phyloP scores from a whole-genome alignment of 2,888 invertebrate genomes.

The Meteorus colon region DNA sequence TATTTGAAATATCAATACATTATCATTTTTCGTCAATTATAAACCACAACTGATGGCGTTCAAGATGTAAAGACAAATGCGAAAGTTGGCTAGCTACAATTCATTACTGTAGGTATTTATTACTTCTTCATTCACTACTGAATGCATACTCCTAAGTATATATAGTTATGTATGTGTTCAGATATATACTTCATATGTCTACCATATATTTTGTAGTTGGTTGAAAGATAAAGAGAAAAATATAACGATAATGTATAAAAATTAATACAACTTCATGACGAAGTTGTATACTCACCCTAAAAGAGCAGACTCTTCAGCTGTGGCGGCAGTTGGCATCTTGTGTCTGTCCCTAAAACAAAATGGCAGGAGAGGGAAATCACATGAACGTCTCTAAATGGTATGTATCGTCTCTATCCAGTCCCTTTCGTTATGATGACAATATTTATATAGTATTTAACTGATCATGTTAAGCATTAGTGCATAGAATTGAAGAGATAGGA shows the following conservation, averaged over 20 bases:
- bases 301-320: slow-evolving; percentile 90
- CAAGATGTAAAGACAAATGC: background rate
- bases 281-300: slow-evolving; percentile 82
- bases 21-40: slow-evolving; percentile 7
- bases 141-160: slow-evolving; percentile 27
- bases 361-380: slow-evolving; percentile 71
- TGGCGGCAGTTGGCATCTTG: slow-evolving; percentile 82
- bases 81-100: slow-evolving; percentile 13
- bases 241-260: background rate
- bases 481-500: too few species aligned
- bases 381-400: slow-evolving; percentile 62
- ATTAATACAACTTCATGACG: background rate
- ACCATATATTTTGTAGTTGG: background rate
- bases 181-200: background rate
- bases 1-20: background rate
- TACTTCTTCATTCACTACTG: slow-evolving; percentile 32
- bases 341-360: slow-evolving; percentile 73
- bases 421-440: too few species aligned
- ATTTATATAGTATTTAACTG: too few species aligned
- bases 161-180: slow-evolving; percentile 7
- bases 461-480: too few species aligned
- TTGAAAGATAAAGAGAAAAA: background rate
- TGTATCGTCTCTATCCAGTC: slow-evolving; percentile 25
- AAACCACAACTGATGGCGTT: background rate
- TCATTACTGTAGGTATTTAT: slow-evolving; percentile 1